These are phyloP conservation scores for Tiaroga cobitis DNA, from an alignment of 2,797 vertebrate species.

Conservation along the genomic window DNA sequence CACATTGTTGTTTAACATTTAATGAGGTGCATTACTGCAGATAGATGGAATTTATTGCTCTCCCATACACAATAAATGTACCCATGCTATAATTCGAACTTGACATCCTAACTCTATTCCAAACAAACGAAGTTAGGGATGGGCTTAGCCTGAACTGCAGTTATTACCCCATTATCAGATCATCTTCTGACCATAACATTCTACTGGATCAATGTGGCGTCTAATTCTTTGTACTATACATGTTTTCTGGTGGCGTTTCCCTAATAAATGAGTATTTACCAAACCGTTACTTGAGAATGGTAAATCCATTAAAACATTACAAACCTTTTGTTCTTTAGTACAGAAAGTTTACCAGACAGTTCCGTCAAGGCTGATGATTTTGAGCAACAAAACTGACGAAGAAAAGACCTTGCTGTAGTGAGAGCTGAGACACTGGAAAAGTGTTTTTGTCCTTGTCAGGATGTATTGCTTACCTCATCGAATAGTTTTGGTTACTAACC, in stretches of 20 bases:
- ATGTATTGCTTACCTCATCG: background rate
- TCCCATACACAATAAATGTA: conserved; percentile 24
- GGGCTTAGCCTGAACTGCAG: background rate
- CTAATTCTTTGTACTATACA: background rate
- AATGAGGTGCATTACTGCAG: conserved; percentile 36
- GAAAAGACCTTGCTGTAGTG: background rate
- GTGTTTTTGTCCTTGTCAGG: conserved; percentile 4
- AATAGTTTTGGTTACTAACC: background rate
- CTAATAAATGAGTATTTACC: background rate
- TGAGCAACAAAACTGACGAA: background rate
- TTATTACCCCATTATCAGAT: conserved; percentile 28
- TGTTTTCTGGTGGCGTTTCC: background rate
- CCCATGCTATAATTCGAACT: conserved; percentile 8
- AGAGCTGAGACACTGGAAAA: background rate
- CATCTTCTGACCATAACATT: conserved; percentile 16
- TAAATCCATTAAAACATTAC: background rate
- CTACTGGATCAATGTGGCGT: background rate
- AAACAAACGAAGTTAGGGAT: conserved; percentile 27
- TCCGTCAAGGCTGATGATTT: background rate
- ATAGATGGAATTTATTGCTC: conserved; percentile 25
- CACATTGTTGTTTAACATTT: conserved; percentile 38
- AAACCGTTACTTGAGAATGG: background rate
- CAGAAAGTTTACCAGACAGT: background rate
- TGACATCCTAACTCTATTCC: conserved; percentile 12
- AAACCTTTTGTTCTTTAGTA: background rate